These are phyloP conservation scores for Holothuria leucospilota DNA, from an alignment of 53 echinoderm and acorn worm species.

Conservation along the genomic window DNA sequence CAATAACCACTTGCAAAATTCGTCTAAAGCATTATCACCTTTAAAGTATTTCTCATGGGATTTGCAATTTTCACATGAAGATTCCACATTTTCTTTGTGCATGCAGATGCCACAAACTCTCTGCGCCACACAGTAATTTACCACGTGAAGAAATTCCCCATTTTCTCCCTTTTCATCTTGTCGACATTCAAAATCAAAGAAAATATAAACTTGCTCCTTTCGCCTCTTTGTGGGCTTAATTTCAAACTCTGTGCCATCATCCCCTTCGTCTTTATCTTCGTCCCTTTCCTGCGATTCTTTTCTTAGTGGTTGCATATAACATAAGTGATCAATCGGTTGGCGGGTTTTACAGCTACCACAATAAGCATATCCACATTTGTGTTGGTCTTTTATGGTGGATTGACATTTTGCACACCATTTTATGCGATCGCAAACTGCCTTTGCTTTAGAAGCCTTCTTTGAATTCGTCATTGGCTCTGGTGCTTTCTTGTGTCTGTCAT, in stretches of 20 bases:
- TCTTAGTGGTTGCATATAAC: slow-evolving; percentile 50
- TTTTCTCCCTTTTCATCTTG: slow-evolving; percentile 2
- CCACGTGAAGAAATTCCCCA: background rate
- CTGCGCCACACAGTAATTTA: slow-evolving; percentile 46
- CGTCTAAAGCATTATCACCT: slow-evolving; percentile 15
- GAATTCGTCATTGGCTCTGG: slow-evolving; percentile 14
- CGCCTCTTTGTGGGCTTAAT: background rate
- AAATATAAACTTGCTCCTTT: slow-evolving; percentile 7
- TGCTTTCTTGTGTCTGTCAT: slow-evolving; percentile 43
- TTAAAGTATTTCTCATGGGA: slow-evolving; percentile 21
- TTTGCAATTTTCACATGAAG: background rate
- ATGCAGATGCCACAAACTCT: slow-evolving; percentile 30
- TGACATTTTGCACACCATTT: background rate
- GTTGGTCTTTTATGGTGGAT: slow-evolving; percentile 3
- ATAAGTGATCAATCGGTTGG: slow-evolving; percentile 40
- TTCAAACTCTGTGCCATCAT: background rate
- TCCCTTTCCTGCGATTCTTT: background rate
- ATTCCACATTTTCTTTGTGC: background rate
- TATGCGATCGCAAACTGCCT: slow-evolving; percentile 9
- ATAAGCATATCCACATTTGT: slow-evolving; percentile 4
- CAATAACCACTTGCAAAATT: slow-evolving; percentile 53
- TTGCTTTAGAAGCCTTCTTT: background rate
- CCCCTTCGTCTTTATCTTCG: too few relatives aligned
- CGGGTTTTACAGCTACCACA: slow-evolving; percentile 50
- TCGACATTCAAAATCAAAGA: slow-evolving; percentile 55